Base-by-base conservation (phyloP, 2,888 invertebrate genomes). In the Eumacrocentrus americanus region DNA sequence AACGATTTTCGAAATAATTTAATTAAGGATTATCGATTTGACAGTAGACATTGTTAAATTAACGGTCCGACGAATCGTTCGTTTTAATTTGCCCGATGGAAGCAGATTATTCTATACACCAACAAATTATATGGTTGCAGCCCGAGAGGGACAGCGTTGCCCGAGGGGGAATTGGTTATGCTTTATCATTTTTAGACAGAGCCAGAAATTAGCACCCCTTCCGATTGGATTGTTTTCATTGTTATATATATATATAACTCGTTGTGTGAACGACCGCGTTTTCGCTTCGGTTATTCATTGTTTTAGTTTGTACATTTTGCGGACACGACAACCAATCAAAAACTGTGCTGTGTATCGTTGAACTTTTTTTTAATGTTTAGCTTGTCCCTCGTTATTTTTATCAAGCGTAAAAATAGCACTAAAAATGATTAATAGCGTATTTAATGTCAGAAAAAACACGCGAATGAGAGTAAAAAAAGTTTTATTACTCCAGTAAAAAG, bases 11-110 rank as follows among this genome's bases (percentile, higher is more conserved):
- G 52, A 9, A 57, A 62, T 62, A 55, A 60, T 64, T 62, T 55
- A 66, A 64, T 70, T 65, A 67, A 68, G 59, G 67, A 65, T 72
- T 67, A 67, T 69, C 70, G 67, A 61, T 65, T 59, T 62, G 65
- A 65, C 63, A 62, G 54, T 56, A 52, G 66, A 66, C 65, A 70
- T 69, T 67, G 70, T 66, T 65, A 61, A 68, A 70, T 72, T 70
- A 73, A 73, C 70, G 69, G 63, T 55, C 63, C 56, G 58, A 40
- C 46, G 62, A 63, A 51, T 63, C 61, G 66, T 60, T 62, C 65
- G 66, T 73, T 73, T 72, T 73, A 70, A 73, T 73, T 72, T 70
- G 66, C 50, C 51, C 66, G 57, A 67, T 70, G 64, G 66, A 65
- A 70, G 54, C 66, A 54, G 64, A 70, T 68, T 68, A 68, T 64